These are phyloP conservation scores for Nomada fucata DNA, from an alignment of 2,888 invertebrate species.

Conservation along the genomic window DNA sequence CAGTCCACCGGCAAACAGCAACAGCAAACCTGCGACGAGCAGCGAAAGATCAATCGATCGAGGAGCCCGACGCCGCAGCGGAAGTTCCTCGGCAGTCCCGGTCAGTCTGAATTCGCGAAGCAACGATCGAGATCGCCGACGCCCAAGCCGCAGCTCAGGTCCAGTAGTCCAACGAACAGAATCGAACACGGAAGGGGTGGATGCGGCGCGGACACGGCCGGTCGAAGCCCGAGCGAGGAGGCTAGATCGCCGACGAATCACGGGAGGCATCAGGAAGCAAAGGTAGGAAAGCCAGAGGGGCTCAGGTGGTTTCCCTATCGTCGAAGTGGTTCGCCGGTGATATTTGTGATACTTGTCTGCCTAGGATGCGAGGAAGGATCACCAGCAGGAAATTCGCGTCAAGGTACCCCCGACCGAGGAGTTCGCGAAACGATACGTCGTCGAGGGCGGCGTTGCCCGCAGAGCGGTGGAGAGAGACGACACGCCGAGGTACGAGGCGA, in stretches of 20 bases:
- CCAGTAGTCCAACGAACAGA: conserved; percentile 75
- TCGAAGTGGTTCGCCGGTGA: background rate
- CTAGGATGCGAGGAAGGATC: conserved; percentile 78
- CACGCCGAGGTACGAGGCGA: conserved; percentile 80
- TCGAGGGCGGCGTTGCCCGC: conserved; percentile 80
- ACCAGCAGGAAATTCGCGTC: conserved; percentile 73
- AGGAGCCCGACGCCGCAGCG: conserved; percentile 85
- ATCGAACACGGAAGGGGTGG: conserved; percentile 49
- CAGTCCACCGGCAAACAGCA: conserved; percentile 55
- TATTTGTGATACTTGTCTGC: background rate
- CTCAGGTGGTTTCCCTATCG: no score
- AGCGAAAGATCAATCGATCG: conserved; percentile 82
- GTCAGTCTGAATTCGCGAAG: conserved; percentile 72
- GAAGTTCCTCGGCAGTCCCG: conserved; percentile 83
- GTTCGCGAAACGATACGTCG: conserved; percentile 79
- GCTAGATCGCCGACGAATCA: conserved; percentile 73
- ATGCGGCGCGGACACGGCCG: conserved; percentile 41
- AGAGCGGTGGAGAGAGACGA: conserved; percentile 77
- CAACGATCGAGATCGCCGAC: conserved; percentile 83
- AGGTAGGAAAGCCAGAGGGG: conserved; percentile 63
- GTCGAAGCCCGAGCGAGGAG: conserved; percentile 51
- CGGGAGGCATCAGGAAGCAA: conserved; percentile 73
- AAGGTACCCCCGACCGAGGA: conserved; percentile 79
- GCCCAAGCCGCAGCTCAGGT: conserved; percentile 82
- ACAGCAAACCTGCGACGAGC: conserved; percentile 54